phyloP scores from a whole-genome alignment of 2,888 invertebrate species.

The Parthenolecanium corni region DNA sequence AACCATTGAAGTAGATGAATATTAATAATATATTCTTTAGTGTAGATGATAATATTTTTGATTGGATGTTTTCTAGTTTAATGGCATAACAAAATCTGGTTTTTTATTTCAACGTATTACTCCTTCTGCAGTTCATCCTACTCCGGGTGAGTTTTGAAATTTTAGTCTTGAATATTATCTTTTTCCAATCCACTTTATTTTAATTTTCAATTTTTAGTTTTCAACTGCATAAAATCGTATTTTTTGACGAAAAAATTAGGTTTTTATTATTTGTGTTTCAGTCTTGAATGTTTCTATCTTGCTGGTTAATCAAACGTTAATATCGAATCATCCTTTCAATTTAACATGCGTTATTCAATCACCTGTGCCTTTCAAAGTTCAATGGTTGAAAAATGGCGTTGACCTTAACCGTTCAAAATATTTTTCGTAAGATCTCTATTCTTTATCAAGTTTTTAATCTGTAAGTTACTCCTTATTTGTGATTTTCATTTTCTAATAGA shows the following conservation, averaged over 20 bases:
- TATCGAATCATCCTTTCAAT: neutral
- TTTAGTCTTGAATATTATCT: neutral
- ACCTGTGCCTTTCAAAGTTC: conserved; percentile 3
- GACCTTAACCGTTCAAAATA: neutral
- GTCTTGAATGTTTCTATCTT: neutral
- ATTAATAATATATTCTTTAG: neutral
- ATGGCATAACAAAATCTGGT: conserved; percentile 3
- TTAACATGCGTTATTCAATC: conserved; percentile 8
- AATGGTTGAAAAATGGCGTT: conserved; percentile 10
- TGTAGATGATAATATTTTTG: neutral
- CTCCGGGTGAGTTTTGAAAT: neutral
- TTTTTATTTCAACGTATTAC: conserved; percentile 6
- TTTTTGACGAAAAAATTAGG: too few relatives aligned
- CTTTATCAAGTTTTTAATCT: too few relatives aligned
- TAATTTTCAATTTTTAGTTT: neutral
- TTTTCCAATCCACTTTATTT: neutral
- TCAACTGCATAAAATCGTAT: neutral
- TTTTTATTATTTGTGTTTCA: neutral
- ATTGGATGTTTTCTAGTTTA: neutral
- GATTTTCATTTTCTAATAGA: too few relatives aligned
- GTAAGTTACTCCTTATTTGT: too few relatives aligned
- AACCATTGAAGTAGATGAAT: neutral
- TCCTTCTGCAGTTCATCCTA: neutral
- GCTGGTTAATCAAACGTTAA: conserved; percentile 1
- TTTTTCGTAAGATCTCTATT: neutral